A percentile compares a stretch with the other conserved stretches of the same genome.
Evolutionary conservation across 2,113 vertebrate species (phyloP).

Genomic region (Formicarius rufipectus): DNA sequence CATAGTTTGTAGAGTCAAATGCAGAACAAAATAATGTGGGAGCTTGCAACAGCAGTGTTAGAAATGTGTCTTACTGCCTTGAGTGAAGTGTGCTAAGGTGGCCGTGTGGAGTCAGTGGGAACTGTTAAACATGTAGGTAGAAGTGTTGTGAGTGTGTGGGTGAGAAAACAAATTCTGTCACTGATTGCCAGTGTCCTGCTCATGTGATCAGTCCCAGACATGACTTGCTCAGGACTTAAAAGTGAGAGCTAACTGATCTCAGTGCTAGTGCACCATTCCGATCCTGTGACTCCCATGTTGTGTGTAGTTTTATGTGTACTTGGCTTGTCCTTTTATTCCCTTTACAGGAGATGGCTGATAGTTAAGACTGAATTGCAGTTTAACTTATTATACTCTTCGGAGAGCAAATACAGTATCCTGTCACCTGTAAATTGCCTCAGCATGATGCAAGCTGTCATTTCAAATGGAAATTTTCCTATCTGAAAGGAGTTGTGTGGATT

Average conservation of each 20-base stretch:
- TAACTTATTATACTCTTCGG: background rate
- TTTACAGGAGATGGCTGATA: background rate
- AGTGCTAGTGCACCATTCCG: background rate
- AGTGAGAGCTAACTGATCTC: background rate
- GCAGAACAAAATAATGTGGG: background rate
- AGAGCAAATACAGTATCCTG: background rate
- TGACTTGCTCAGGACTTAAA: rapidly evolving
- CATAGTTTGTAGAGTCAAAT: background rate
- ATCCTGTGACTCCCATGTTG: background rate
- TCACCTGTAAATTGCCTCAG: constrained; percentile 37
- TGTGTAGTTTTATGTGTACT: background rate
- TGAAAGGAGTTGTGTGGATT: background rate
- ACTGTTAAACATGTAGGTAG: background rate
- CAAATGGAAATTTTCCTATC: background rate
- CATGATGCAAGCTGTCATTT: background rate
- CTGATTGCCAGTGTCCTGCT: background rate
- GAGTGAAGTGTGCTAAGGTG: background rate
- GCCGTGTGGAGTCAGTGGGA: background rate
- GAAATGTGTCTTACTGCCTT: background rate
- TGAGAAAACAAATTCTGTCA: background rate
- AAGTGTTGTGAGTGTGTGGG: background rate
- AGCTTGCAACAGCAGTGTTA: background rate
- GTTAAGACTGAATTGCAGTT: background rate
- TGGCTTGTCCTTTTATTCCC: background rate
- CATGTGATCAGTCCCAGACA: background rate